Conservation (phyloP, 2,888 invertebrate genomes). For the Dusona sp. region DNA sequence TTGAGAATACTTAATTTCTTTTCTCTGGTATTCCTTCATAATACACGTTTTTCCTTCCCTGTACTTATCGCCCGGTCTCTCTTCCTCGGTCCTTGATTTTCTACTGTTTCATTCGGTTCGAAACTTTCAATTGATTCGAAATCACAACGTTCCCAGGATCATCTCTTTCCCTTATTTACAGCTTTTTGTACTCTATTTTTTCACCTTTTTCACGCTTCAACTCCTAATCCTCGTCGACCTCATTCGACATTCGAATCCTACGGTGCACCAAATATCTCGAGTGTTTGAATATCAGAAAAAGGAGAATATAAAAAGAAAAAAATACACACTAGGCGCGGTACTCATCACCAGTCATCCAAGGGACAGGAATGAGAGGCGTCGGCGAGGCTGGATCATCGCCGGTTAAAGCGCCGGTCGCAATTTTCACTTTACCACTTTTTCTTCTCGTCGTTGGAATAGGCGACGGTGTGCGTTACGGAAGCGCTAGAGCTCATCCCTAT, state of each 20-base stretch:
- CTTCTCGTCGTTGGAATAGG: constrained; percentile 69
- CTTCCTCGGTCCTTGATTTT: constrained; percentile 3
- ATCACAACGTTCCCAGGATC: constrained; percentile 15
- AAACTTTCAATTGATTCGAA: constrained; percentile 3
- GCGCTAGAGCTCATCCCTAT: constrained; percentile 64
- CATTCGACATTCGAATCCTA: constrained; percentile 38
- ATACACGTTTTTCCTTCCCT: not conserved
- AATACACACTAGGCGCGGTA: constrained; percentile 39
- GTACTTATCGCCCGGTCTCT: not conserved
- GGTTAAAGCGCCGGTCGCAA: constrained; percentile 70
- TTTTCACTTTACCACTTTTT: constrained; percentile 63
- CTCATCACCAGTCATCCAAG: constrained; percentile 66
- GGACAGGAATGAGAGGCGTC: constrained; percentile 71
- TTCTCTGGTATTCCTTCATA: constrained; percentile 1
- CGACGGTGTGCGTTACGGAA: constrained; percentile 70
- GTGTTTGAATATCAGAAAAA: constrained; percentile 9
- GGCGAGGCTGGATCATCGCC: constrained; percentile 71
- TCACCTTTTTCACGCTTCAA: not conserved
- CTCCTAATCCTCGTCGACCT: constrained; percentile 30
- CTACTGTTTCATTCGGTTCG: not conserved
- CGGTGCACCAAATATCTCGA: constrained; percentile 20
- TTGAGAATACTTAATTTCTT: constrained; percentile 34
- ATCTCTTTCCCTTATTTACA: constrained; percentile 18
- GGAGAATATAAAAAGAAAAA: constrained; percentile 3
- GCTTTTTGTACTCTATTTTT: constrained; percentile 12